Percentiles rank a stretch among this genome's conserved stretches.
phyloP scores from a whole-genome alignment of 1,140 invertebrate species.

The Drosophila suzukii region DNA sequence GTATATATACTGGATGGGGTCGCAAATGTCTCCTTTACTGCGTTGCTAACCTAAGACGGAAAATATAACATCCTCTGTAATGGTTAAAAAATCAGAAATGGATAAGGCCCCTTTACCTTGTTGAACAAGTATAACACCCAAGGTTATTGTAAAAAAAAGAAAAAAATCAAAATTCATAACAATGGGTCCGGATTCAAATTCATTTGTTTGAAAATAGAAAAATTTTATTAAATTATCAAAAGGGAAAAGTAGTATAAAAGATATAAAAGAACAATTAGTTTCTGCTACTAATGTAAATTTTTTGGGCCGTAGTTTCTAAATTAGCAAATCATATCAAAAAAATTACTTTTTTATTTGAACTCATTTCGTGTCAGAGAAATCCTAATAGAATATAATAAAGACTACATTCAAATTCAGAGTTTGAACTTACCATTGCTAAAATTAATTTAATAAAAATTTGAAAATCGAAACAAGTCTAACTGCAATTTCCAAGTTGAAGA shows the following conservation, averaged over 20 bases:
- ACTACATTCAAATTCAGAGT: conserved; percentile 8
- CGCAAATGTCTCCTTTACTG: no score
- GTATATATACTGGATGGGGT: no score
- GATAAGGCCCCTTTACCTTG: no score
- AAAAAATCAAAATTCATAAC: no score
- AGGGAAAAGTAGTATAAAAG: conserved; percentile 57
- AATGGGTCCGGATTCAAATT: not conserved
- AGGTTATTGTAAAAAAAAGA: no score
- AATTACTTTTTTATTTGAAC: conserved; percentile 18
- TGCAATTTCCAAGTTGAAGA: not conserved
- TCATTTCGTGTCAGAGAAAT: conserved; percentile 28
- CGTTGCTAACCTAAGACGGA: no score
- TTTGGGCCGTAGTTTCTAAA: conserved; percentile 25
- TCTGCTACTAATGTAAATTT: conserved; percentile 24
- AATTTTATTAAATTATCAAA: conserved; percentile 54
- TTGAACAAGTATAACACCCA: no score
- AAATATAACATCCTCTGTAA: no score
- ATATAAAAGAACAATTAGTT: conserved; percentile 63
- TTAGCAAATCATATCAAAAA: conserved; percentile 16
- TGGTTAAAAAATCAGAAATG: no score
- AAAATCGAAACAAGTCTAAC: conserved; percentile 14
- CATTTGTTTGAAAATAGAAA: conserved; percentile 59
- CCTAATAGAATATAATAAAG: conserved; percentile 5
- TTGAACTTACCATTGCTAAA: not conserved
- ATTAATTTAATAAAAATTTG: conserved; percentile 13